These are phyloP conservation scores for Channa argus DNA, from an alignment of 2,113 vertebrate genomes.

Conservation along the genomic window DNA sequence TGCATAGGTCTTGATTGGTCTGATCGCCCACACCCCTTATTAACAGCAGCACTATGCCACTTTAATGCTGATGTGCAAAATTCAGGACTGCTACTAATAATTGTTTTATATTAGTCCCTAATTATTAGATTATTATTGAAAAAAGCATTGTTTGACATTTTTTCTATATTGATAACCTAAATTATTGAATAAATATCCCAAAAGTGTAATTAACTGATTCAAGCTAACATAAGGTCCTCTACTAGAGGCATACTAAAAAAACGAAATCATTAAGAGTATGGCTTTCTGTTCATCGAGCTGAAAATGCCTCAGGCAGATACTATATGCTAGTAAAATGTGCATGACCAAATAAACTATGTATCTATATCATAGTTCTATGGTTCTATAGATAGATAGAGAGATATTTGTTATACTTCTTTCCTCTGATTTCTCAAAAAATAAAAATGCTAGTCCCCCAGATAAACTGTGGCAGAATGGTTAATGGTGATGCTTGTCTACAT, in stretches of 20 bases:
- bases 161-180: not conserved
- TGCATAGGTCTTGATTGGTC: conserved; percentile 43
- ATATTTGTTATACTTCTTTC: too few species aligned
- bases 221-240: not conserved
- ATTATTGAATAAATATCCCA: not conserved
- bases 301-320: not conserved
- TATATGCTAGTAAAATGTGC: not conserved
- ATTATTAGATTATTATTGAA: not conserved
- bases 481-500: conserved; percentile 30
- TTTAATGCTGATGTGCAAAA: conserved; percentile 18
- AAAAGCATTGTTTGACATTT: not conserved
- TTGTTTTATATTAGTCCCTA: not conserved
- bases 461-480: conserved; percentile 4
- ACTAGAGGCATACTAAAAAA: not conserved
- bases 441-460: not conserved
- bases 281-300: not conserved
- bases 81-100: not conserved
- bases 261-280: not conserved
- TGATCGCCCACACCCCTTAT: conserved; percentile 40
- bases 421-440: too few species aligned
- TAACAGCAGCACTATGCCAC: conserved; percentile 29
- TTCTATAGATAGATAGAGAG: too few species aligned
- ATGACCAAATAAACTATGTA: not conserved
- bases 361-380: not conserved
- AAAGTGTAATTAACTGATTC: not conserved